Percentiles rank a stretch among this genome's conserved stretches.
These are phyloP conservation scores for Myotis pilosus DNA, from an alignment of 2,797 vertebrate species.

Conservation along the genomic window DNA sequence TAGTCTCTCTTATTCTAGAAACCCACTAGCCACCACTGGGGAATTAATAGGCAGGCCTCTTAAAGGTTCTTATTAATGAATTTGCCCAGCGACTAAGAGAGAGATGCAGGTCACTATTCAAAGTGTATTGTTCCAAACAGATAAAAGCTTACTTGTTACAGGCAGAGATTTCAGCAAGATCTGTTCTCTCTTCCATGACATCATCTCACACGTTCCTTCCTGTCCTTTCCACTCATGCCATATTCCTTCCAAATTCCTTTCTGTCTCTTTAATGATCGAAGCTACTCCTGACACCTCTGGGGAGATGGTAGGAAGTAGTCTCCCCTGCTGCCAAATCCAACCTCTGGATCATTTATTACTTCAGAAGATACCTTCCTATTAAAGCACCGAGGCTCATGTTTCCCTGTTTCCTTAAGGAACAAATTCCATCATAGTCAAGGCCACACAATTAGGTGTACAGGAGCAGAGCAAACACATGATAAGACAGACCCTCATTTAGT, in stretches of 20 bases:
- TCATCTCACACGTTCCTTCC: neutral
- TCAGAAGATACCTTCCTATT: constrained; percentile 32
- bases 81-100: neutral
- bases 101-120: neutral
- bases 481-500: neutral
- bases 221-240: neutral
- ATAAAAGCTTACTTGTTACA: neutral
- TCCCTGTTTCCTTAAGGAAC: constrained; percentile 39
- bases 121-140: neutral
- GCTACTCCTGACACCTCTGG: neutral
- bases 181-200: neutral
- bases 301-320: constrained; percentile 17
- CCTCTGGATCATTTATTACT: constrained; percentile 56
- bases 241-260: neutral
- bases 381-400: neutral
- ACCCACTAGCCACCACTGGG: neutral
- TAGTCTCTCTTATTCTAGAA: neutral
- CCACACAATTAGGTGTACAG: neutral
- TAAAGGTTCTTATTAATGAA: neutral
- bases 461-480: neutral
- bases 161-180: neutral
- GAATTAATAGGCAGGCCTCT: neutral
- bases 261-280: neutral
- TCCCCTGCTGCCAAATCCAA: constrained; percentile 20
- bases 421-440: constrained; percentile 49